These are phyloP conservation scores for Podarcis siculus DNA, from an alignment of 2,797 vertebrate genomes.

Conservation along the genomic window DNA sequence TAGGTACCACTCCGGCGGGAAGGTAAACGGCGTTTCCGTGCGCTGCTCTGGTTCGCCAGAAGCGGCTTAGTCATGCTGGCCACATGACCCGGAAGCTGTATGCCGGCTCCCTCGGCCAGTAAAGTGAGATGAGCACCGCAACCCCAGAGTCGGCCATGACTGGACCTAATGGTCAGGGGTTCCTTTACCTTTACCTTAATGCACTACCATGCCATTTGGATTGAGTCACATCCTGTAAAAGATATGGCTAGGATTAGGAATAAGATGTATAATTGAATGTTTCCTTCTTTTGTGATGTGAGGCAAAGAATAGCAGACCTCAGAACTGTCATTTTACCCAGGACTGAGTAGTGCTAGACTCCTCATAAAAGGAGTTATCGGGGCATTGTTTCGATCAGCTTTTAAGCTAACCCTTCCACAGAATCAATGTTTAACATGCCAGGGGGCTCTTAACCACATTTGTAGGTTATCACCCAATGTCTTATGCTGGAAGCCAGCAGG, in stretches of 20 bases:
- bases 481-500: neutral
- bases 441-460: neutral
- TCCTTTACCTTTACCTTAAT: too few relatives aligned
- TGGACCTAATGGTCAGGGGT: too few relatives aligned
- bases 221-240: neutral
- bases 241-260: neutral
- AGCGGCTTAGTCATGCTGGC: too few relatives aligned
- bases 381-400: neutral
- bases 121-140: too few relatives aligned
- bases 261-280: neutral
- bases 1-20: too few relatives aligned
- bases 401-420: neutral
- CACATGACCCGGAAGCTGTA: too few relatives aligned
- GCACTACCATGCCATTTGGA: neutral
- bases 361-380: neutral
- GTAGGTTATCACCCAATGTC: neutral
- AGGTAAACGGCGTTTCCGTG: too few relatives aligned
- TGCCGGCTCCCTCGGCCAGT: too few relatives aligned
- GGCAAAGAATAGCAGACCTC: neutral
- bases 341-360: neutral
- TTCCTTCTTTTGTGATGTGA: too few relatives aligned
- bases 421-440: too few relatives aligned
- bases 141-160: too few relatives aligned
- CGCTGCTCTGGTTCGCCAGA: too few relatives aligned
- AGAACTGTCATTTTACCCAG: neutral